phyloP scores from a whole-genome alignment of 2,888 invertebrate species.

The Enoplolaimus lenunculus region DNA sequence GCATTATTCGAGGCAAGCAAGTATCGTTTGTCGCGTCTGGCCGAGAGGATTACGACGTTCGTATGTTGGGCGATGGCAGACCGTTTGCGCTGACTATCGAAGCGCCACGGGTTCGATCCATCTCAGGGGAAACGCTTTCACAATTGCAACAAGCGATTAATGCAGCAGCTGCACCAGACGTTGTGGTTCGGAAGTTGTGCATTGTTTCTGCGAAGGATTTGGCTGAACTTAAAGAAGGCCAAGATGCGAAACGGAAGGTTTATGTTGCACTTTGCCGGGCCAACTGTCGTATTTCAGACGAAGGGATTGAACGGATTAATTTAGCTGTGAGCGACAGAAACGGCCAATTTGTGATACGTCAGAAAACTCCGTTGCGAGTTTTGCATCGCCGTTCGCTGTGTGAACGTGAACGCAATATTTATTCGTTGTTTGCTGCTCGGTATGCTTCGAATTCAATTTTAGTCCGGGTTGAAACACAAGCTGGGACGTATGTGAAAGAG shows the following conservation, averaged over 20 bases:
- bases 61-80: slow-evolving; percentile 65
- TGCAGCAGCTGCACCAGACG: neutral
- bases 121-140: neutral
- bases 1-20: neutral
- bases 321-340: neutral
- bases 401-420: slow-evolving; percentile 32
- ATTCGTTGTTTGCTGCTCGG: slow-evolving; percentile 28
- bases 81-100: slow-evolving; percentile 78
- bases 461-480: slow-evolving; percentile 28
- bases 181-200: slow-evolving; percentile 6
- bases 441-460: slow-evolving; percentile 30
- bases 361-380: slow-evolving; percentile 22
- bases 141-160: slow-evolving; percentile 4
- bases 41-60: slow-evolving; percentile 89
- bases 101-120: slow-evolving; percentile 34
- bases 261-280: slow-evolving; percentile 54
- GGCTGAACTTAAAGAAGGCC: slow-evolving; percentile 62
- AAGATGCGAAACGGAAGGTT: slow-evolving; percentile 69
- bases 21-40: slow-evolving; percentile 66
- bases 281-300: neutral
- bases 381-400: slow-evolving; percentile 33
- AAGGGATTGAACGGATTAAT: neutral
- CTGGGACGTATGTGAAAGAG: slow-evolving; percentile 70
- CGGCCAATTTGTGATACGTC: slow-evolving; percentile 9
- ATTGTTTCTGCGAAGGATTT: slow-evolving; percentile 45